A percentile compares a stretch with the other conserved stretches of the same genome.
Evolutionary conservation across 2,797 vertebrate species (phyloP).

Genomic region (Oryzias sinensis): DNA sequence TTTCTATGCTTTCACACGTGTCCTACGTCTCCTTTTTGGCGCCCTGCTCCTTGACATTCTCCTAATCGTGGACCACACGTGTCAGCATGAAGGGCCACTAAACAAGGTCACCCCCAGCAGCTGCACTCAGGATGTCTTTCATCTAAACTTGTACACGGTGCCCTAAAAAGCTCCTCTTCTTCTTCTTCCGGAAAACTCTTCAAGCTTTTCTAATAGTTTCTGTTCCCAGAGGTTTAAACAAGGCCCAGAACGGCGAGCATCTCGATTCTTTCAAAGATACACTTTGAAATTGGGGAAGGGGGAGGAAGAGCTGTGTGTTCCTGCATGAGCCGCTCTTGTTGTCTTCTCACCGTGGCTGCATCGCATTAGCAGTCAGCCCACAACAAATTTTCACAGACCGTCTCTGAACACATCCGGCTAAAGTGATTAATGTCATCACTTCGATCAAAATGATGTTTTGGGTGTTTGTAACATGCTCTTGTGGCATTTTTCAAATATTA

Average conservation of each 20-base stretch:
- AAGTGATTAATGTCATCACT: too few relatives aligned
- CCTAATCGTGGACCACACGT: constrained; percentile 46
- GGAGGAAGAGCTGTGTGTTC: constrained; percentile 2
- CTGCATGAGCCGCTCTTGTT: constrained; percentile 16
- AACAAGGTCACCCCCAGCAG: constrained; percentile 66
- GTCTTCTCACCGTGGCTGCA: constrained; percentile 5
- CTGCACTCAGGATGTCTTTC: constrained; percentile 60
- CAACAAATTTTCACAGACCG: too few relatives aligned
- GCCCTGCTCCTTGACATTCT: constrained; percentile 49
- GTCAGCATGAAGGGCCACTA: constrained; percentile 30
- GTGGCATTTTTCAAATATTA: too few relatives aligned
- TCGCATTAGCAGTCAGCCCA: too few relatives aligned
- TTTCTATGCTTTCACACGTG: constrained; percentile 10
- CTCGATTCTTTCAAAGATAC: constrained; percentile 24
- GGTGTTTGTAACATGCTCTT: too few relatives aligned
- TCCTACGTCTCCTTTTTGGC: constrained; percentile 24
- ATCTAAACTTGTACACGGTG: constrained; percentile 58
- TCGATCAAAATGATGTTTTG: too few relatives aligned
- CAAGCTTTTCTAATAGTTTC: constrained; percentile 29
- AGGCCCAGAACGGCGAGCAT: constrained; percentile 8
- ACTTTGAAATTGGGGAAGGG: constrained; percentile 18
- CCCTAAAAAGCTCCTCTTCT: constrained; percentile 41
- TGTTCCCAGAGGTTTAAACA: constrained; percentile 23
- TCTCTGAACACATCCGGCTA: too few relatives aligned
- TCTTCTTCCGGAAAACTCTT: constrained; percentile 30